A percentile compares a stretch with the other conserved stretches of the same genome.
phyloP scores from a whole-genome alignment of 1,140 invertebrate species.

The Popillia japonica region DNA sequence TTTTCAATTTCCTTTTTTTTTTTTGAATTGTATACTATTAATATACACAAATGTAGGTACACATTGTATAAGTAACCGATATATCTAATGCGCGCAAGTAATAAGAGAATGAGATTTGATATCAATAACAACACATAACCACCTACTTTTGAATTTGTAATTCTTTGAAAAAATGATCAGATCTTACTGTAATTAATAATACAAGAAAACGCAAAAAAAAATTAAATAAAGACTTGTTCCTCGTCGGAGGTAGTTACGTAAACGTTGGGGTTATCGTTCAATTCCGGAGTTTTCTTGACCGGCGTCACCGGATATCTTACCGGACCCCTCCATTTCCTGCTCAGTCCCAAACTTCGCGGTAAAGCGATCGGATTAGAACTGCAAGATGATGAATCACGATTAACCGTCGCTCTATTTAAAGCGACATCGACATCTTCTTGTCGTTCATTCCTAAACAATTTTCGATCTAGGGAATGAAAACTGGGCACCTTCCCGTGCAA shows the following conservation, averaged over 20 bases:
- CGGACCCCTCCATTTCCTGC: slow-evolving; percentile 66
- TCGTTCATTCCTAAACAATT: neutral
- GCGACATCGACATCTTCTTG: slow-evolving; percentile 5
- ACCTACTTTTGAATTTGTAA: no score
- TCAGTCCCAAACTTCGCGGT: slow-evolving; percentile 64
- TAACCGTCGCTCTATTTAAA: neutral
- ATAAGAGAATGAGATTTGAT: no score
- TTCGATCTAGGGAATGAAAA: slow-evolving; percentile 44
- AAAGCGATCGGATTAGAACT: slow-evolving; percentile 57
- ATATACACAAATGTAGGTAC: no score
- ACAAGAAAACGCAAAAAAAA: neutral
- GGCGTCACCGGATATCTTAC: slow-evolving; percentile 70
- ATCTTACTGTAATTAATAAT: neutral
- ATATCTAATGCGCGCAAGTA: no score
- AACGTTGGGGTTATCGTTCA: slow-evolving; percentile 39
- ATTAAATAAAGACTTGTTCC: slow-evolving; percentile 59
- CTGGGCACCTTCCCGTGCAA: slow-evolving; percentile 36
- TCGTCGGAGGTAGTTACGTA: slow-evolving; percentile 55
- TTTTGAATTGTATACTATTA: no score
- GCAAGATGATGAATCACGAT: neutral
- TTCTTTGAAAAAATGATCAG: no score
- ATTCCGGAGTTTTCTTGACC: slow-evolving; percentile 50
- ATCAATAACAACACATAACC: no score
- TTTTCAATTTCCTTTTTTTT: no score
- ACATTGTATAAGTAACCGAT: no score